Conservation (phyloP, 2,888 invertebrate genomes). For the Hymenopus coronatus region DNA sequence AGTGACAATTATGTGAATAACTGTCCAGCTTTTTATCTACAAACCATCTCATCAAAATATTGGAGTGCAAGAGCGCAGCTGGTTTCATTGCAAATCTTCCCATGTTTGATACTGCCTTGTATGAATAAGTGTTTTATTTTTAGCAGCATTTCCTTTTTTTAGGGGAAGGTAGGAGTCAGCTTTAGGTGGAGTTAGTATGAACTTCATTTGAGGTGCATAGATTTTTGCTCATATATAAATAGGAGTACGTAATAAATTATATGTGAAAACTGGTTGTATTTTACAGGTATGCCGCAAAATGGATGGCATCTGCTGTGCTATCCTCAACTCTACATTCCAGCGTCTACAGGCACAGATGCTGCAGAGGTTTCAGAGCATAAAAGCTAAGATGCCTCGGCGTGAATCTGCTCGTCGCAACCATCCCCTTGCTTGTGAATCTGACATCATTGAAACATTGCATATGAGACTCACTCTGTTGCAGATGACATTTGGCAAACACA, state of each 20-base stretch:
- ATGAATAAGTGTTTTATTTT: no score
- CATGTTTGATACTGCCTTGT: no score
- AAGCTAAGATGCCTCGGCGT: slow-evolving; percentile 86
- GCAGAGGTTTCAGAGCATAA: slow-evolving; percentile 80
- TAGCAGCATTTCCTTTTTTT: no score
- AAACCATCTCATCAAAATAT: no score
- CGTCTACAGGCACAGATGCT: slow-evolving; percentile 81
- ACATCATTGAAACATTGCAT: slow-evolving; percentile 89
- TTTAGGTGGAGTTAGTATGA: no score
- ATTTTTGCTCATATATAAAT: background rate
- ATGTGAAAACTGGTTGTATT: background rate
- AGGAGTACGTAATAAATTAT: background rate
- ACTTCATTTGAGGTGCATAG: no score
- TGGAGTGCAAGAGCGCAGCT: no score
- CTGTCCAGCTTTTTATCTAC: no score
- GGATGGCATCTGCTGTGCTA: slow-evolving; percentile 73
- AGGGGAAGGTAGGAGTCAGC: no score
- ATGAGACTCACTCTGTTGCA: slow-evolving; percentile 87
- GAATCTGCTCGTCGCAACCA: slow-evolving; percentile 90
- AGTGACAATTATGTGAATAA: no score
- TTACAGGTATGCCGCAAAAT: slow-evolving; percentile 77
- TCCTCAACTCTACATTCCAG: slow-evolving; percentile 82
- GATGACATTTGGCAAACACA: slow-evolving; percentile 94
- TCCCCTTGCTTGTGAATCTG: slow-evolving; percentile 85
- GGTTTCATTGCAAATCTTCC: no score